These are phyloP conservation scores for Zootermopsis nevadensis DNA, from an alignment of 2,888 invertebrate genomes.

Conservation along the genomic window DNA sequence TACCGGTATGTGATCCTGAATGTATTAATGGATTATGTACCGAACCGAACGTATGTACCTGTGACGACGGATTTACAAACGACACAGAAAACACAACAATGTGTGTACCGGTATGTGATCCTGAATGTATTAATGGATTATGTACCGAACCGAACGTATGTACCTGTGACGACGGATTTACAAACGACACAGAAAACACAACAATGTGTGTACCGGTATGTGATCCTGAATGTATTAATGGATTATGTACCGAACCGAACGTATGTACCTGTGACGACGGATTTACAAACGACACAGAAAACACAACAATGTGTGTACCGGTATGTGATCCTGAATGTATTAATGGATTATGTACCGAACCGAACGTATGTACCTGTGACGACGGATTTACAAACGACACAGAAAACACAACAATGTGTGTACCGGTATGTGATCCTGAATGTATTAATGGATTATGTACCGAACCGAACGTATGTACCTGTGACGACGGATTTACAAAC, in stretches of 20 bases:
- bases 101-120: slow-evolving; percentile 58
- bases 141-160: slow-evolving; percentile 68
- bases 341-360: not conserved
- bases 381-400: not conserved
- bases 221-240: slow-evolving; percentile 61
- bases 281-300: not conserved
- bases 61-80: slow-evolving; percentile 56
- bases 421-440: not conserved
- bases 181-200: slow-evolving; percentile 60
- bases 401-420: not conserved
- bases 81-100: not conserved
- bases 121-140: slow-evolving; percentile 63
- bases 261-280: slow-evolving; percentile 61
- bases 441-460: not conserved
- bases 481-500: not conserved
- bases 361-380: not conserved
- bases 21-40: slow-evolving; percentile 29
- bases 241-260: slow-evolving; percentile 62
- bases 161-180: slow-evolving; percentile 66
- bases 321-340: not conserved
- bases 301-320: slow-evolving; percentile 11
- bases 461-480: not conserved
- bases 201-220: slow-evolving; percentile 57
- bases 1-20: slow-evolving; percentile 8
- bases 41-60: slow-evolving; percentile 61